Evolutionary conservation across 2,797 vertebrate genomes (phyloP).

Genomic region (Eulemur albifrons): DNA sequence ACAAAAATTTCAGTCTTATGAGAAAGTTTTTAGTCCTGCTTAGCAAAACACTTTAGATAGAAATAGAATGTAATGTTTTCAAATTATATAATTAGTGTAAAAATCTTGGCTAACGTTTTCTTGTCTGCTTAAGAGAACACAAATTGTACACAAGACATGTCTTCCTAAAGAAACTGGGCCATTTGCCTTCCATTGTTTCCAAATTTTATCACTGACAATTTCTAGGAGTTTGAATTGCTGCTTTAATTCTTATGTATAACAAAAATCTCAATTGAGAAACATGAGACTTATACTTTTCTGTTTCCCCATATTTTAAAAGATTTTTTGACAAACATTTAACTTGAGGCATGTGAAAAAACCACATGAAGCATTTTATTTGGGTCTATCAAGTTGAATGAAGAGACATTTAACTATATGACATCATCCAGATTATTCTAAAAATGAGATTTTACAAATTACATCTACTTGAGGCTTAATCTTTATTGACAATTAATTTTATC

Average conservation of each 20-base stretch:
- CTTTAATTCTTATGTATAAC: neutral
- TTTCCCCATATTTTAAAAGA: neutral
- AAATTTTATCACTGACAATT: neutral
- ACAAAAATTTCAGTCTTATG: neutral
- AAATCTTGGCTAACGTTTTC: neutral
- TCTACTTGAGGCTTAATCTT: neutral
- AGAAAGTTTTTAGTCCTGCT: neutral
- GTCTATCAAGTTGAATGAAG: neutral
- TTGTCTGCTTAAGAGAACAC: neutral
- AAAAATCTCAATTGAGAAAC: neutral
- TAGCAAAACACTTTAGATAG: neutral
- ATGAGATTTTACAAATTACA: neutral
- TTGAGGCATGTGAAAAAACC: neutral
- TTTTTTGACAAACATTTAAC: neutral
- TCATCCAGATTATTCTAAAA: neutral
- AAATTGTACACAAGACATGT: neutral
- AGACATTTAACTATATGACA: neutral
- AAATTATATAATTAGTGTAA: neutral
- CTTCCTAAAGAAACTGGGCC: neutral
- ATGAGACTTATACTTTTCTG: neutral
- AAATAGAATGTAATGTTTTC: slow-evolving; percentile 13
- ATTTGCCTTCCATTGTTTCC: neutral
- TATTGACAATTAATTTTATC: neutral
- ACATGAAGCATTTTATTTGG: neutral
- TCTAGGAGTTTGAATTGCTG: neutral